Evolutionary conservation across 2,113 vertebrate genomes (phyloP).

Genomic region (Thermophis baileyi): DNA sequence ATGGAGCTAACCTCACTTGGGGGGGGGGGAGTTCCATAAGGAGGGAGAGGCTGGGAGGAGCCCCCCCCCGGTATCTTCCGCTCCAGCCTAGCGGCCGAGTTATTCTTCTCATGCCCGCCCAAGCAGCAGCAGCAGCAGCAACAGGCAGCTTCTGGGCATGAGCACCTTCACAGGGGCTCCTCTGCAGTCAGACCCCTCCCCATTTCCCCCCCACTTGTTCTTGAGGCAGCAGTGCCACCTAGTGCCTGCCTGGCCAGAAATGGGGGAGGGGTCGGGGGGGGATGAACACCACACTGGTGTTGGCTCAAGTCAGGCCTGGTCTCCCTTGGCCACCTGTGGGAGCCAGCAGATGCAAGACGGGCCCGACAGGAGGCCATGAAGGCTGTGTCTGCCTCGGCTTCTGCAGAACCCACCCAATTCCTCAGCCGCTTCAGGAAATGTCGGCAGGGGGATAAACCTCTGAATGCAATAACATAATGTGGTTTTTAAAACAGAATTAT

Average conservation of each 20-base stretch:
- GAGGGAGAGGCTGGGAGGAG: neutral
- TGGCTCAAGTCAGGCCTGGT: neutral
- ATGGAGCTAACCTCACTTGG: neutral
- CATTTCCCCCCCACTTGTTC: neutral
- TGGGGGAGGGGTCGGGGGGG: neutral
- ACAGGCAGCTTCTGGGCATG: neutral
- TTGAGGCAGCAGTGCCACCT: constrained; percentile 21
- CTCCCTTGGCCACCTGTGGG: neutral
- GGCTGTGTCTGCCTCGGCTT: neutral
- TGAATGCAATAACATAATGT: neutral
- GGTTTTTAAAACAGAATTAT: neutral
- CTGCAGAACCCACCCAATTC: neutral
- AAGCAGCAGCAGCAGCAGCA: neutral
- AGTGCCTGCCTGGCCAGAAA: neutral
- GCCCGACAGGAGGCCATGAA: neutral
- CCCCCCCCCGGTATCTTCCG: neutral
- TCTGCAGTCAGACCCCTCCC: neutral
- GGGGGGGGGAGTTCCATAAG: neutral
- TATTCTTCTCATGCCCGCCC: neutral
- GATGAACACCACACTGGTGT: neutral
- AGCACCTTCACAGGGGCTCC: neutral
- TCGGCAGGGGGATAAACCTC: neutral
- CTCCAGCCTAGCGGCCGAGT: neutral
- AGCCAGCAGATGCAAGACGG: neutral
- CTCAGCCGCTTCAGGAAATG: neutral